These are phyloP conservation scores for Lymantria dispar DNA, from an alignment of 2,888 invertebrate genomes.

Conservation along the genomic window DNA sequence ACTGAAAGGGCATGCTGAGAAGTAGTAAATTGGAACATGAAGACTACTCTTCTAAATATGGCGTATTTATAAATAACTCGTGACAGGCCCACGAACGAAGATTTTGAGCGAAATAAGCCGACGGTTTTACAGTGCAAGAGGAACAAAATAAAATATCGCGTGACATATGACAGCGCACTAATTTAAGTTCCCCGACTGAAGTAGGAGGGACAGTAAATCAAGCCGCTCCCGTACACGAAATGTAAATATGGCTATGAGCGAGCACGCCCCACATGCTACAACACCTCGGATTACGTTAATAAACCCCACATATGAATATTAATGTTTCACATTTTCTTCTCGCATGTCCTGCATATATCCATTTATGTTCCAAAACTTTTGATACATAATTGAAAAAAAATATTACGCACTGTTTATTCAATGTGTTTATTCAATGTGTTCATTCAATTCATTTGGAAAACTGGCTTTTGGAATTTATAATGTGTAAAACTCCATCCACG, in stretches of 20 bases:
- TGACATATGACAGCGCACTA: constrained; percentile 73
- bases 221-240: constrained; percentile 68
- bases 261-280: constrained; percentile 62
- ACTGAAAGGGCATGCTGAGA: constrained; percentile 16
- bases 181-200: constrained; percentile 68
- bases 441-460: no score
- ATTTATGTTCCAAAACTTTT: no score
- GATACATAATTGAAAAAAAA: no score
- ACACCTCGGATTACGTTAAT: constrained; percentile 59
- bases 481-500: no score
- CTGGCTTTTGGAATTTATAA: no score
- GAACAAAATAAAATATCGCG: constrained; percentile 69
- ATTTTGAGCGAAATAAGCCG: constrained; percentile 61
- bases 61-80: constrained; percentile 69
- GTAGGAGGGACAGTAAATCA: constrained; percentile 69
- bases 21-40: constrained; percentile 35
- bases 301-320: constrained; percentile 62
- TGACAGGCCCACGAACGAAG: constrained; percentile 62
- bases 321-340: constrained; percentile 53
- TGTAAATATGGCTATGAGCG: constrained; percentile 64
- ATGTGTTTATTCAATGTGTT: no score
- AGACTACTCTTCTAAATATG: constrained; percentile 62
- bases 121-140: constrained; percentile 45
- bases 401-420: no score
- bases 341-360: constrained; percentile 25